Evolutionary conservation across 2,797 vertebrate genomes (phyloP).

Genomic region (Melanotaenia pygmaea): DNA sequence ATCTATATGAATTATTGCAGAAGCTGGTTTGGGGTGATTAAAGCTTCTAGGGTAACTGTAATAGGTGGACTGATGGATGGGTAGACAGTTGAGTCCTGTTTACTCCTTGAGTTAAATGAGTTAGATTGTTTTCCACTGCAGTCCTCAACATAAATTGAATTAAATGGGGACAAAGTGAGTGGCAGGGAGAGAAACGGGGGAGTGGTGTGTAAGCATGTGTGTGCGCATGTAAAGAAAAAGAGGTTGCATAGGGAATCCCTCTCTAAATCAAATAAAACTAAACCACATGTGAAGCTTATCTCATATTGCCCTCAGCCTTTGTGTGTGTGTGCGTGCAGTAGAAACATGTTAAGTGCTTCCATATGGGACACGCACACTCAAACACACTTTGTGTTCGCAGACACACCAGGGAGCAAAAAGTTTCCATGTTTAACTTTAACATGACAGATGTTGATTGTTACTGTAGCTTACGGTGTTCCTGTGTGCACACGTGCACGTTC

Average conservation of each 20-base stretch:
- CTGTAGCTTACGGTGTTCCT: constrained; percentile 40
- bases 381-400: background rate
- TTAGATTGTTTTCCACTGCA: constrained; percentile 27
- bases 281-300: constrained; percentile 53
- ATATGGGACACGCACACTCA: constrained; percentile 47
- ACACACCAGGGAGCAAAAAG: constrained; percentile 48
- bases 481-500: constrained; percentile 26
- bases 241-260: constrained; percentile 57
- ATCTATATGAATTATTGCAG: constrained; percentile 47
- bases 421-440: constrained; percentile 79
- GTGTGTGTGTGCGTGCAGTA: constrained; percentile 1
- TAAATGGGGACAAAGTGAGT: background rate
- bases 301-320: background rate
- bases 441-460: constrained; percentile 75
- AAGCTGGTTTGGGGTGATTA: constrained; percentile 37
- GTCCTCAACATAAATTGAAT: constrained; percentile 17
- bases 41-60: background rate
- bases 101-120: constrained; percentile 5
- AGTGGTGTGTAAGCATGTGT: background rate
- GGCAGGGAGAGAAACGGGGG: background rate
- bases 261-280: constrained; percentile 55
- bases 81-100: constrained; percentile 6
- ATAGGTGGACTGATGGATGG: background rate
- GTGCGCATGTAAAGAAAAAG: too few relatives aligned
- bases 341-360: constrained; percentile 56